Evolutionary conservation across 1,140 invertebrate genomes (phyloP).

Genomic region (Sogatella furcifera): DNA sequence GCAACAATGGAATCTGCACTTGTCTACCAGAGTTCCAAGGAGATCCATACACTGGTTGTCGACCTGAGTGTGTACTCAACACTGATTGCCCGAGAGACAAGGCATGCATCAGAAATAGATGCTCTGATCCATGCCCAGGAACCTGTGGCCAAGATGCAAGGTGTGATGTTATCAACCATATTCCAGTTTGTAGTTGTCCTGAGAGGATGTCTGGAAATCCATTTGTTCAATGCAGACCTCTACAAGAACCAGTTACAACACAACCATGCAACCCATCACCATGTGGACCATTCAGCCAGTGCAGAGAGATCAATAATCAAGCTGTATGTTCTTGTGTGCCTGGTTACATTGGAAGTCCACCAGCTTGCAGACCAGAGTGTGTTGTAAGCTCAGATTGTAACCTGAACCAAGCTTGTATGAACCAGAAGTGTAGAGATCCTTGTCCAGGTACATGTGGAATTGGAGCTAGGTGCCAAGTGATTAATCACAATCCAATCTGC

Average conservation of each 20-base stretch:
- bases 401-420: conserved; percentile 54
- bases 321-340: conserved; percentile 63
- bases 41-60: conserved; percentile 39
- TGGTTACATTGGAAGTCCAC: conserved; percentile 58
- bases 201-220: conserved; percentile 38
- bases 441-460: conserved; percentile 65
- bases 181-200: conserved; percentile 38
- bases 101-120: conserved; percentile 40
- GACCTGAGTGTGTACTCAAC: conserved; percentile 39
- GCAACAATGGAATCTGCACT: conserved; percentile 37
- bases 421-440: conserved; percentile 66
- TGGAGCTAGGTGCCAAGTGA: conserved; percentile 53
- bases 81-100: conserved; percentile 35
- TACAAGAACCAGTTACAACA: conserved; percentile 32
- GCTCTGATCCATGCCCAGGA: conserved; percentile 39
- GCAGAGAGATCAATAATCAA: conserved; percentile 52
- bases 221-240: conserved; percentile 27
- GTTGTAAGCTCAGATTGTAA: conserved; percentile 61
- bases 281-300: conserved; percentile 68
- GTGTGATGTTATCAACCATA: conserved; percentile 39
- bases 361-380: conserved; percentile 62
- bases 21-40: conserved; percentile 43
- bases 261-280: conserved; percentile 54
- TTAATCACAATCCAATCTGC: conserved; percentile 53
- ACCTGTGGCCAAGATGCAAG: conserved; percentile 40